These are phyloP conservation scores for Epizoanthus rinbou DNA, from an alignment of 92 coral and sea anemone genomes.

Conservation along the genomic window DNA sequence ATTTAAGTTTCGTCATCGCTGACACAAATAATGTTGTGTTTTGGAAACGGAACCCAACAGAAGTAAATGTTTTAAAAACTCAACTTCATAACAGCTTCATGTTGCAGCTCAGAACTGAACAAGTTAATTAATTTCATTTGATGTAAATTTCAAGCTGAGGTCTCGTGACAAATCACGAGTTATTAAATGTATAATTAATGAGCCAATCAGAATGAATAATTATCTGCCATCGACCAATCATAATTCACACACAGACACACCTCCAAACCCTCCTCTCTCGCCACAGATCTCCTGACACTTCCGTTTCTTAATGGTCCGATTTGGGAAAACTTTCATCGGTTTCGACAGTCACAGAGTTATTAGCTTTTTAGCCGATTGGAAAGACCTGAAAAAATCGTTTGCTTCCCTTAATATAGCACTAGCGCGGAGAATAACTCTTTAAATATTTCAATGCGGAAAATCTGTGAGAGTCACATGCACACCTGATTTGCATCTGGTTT, in stretches of 20 bases:
- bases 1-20: constrained; percentile 79
- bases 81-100: neutral
- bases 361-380: no score
- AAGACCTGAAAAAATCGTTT: no score
- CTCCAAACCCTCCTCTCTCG: constrained; percentile 20
- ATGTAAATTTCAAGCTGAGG: neutral
- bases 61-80: neutral
- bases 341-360: no score
- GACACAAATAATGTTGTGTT: neutral
- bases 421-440: no score
- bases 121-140: neutral
- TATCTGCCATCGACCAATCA: constrained; percentile 18
- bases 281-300: constrained; percentile 37
- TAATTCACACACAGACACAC: constrained; percentile 15
- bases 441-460: no score
- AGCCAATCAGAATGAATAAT: constrained; percentile 37
- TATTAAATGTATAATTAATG: constrained; percentile 29
- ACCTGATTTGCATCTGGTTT: no score
- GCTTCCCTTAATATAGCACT: no score
- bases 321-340: no score
- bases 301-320: no score
- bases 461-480: no score
- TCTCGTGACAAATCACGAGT: constrained; percentile 48
- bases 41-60: neutral
- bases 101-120: neutral